A percentile compares a stretch with the other conserved stretches of the same genome.
phyloP scores from a whole-genome alignment of 1,140 invertebrate genomes.

The Pseudomyrmex concolor region DNA sequence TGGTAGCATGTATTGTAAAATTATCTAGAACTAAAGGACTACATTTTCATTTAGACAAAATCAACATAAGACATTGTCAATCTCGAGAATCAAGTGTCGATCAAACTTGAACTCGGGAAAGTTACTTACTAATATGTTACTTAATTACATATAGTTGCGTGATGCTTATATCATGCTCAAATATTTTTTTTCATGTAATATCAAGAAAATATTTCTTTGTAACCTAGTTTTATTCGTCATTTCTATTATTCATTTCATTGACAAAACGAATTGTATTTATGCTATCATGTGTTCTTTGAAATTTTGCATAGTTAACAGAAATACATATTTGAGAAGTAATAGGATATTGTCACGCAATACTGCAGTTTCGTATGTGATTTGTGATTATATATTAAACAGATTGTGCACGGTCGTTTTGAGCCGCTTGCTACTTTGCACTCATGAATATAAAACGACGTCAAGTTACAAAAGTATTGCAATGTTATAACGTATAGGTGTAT shows the following conservation, averaged over 20 bases:
- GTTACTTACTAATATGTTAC: slow-evolving; percentile 33
- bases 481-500: background rate
- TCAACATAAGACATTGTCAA: slow-evolving; percentile 8
- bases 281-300: slow-evolving; percentile 37
- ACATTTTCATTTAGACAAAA: too few relatives aligned
- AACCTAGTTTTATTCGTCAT: background rate
- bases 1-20: too few relatives aligned
- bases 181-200: slow-evolving; percentile 9
- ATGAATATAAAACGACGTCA: background rate
- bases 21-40: too few relatives aligned
- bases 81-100: slow-evolving; percentile 23
- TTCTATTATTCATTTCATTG: background rate
- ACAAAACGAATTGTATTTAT: background rate
- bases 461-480: background rate
- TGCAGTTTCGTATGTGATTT: background rate
- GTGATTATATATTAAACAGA: background rate
- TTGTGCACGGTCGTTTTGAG: background rate
- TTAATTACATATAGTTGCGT: slow-evolving; percentile 30
- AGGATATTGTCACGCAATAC: slow-evolving; percentile 53
- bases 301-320: slow-evolving; percentile 20
- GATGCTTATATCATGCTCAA: background rate
- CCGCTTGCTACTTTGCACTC: background rate
- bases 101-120: background rate
- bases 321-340: slow-evolving; percentile 35
- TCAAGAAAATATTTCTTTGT: background rate